Percentiles rank a stretch among this genome's conserved stretches.
These are phyloP conservation scores for Portunus trituberculatus DNA, from an alignment of 1,140 invertebrate species.

Conservation along the genomic window DNA sequence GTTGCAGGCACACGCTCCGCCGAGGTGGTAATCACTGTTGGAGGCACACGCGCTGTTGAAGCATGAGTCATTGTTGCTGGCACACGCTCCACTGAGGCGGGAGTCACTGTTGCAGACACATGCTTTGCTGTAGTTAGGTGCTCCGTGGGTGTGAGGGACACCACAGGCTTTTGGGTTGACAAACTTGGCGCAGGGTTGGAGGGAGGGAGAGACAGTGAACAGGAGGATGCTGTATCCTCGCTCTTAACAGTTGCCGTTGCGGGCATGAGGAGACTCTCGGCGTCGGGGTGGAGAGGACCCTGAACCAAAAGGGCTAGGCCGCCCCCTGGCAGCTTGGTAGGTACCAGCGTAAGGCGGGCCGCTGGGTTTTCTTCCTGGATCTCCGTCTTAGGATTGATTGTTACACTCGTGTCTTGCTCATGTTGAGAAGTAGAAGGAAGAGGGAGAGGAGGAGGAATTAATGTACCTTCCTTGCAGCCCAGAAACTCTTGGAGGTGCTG, in stretches of 20 bases:
- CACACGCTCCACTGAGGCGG: no score
- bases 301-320: constrained; percentile 46
- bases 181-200: neutral
- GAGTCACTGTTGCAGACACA: no score
- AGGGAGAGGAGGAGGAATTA: neutral
- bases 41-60: no score
- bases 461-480: neutral
- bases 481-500: constrained; percentile 46
- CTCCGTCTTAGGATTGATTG: neutral
- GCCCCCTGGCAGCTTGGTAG: constrained; percentile 52
- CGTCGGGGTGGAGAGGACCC: neutral
- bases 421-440: neutral
- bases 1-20: no score
- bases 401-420: neutral
- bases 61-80: no score
- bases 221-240: neutral
- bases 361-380: neutral
- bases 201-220: neutral
- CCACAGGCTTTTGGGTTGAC: neutral
- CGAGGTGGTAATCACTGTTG: no score
- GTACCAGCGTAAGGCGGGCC: constrained; percentile 49
- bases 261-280: neutral
- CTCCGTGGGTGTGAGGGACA: neutral
- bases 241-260: neutral
- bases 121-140: neutral